Evolutionary conservation across 1,140 invertebrate genomes (phyloP).

Genomic region (Tetraneura akinire): DNA sequence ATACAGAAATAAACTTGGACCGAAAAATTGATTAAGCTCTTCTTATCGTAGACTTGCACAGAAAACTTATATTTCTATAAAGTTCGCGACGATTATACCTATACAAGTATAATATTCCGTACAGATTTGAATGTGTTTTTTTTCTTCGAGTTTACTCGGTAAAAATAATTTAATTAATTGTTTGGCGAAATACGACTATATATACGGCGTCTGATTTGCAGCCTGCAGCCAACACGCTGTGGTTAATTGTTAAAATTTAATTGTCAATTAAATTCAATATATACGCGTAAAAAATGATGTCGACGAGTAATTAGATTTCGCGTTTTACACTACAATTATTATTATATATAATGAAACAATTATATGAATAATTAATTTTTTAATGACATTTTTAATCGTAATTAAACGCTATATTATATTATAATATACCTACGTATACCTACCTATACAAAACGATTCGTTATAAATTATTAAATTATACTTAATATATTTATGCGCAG

Average conservation of each 20-base stretch:
- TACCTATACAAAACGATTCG: neutral
- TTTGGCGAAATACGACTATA: neutral
- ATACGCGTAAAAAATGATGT: neutral
- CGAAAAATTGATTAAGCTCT: constrained; percentile 24
- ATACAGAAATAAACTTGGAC: constrained; percentile 10
- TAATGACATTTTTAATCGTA: constrained; percentile 6
- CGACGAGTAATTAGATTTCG: constrained; percentile 7
- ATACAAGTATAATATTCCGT: too few relatives aligned
- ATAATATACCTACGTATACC: too few relatives aligned
- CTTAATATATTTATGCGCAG: too few relatives aligned
- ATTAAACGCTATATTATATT: too few relatives aligned
- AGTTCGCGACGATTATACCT: constrained; percentile 20
- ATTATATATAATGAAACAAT: too few relatives aligned
- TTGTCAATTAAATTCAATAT: constrained; percentile 27
- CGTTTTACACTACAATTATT: too few relatives aligned
- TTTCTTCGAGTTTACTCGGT: neutral
- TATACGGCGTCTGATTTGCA: neutral
- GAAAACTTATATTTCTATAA: constrained; percentile 30
- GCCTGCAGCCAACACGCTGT: neutral
- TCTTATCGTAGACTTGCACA: neutral
- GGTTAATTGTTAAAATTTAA: constrained; percentile 1
- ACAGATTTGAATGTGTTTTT: neutral
- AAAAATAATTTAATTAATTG: constrained; percentile 25
- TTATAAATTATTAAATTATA: too few relatives aligned
- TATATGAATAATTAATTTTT: constrained; percentile 4